Evolutionary conservation across 2,797 vertebrate species (phyloP).

Genomic region (Chiroxiphia lanceolata): DNA sequence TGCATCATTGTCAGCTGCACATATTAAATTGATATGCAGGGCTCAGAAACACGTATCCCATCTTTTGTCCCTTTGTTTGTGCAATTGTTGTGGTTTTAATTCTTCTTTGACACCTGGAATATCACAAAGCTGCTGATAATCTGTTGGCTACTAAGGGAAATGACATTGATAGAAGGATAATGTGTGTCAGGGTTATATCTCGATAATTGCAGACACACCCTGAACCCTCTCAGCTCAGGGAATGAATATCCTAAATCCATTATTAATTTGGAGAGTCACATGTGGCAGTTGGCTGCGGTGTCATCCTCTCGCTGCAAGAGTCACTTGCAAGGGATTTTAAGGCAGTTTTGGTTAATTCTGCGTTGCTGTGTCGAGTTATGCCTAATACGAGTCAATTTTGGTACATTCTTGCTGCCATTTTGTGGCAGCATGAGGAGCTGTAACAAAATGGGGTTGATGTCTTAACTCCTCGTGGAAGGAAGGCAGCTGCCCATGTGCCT

Average conservation of each 20-base stretch:
- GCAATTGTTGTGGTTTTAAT: conserved; percentile 63
- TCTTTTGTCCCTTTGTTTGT: conserved; percentile 67
- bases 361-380: background rate
- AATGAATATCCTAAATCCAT: conserved; percentile 45
- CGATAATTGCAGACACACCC: conserved; percentile 62
- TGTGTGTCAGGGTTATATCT: conserved; percentile 52
- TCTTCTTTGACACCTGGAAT: conserved; percentile 73
- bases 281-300: background rate
- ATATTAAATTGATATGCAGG: conserved; percentile 70
- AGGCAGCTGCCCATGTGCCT: background rate
- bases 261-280: conserved; percentile 42
- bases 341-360: background rate
- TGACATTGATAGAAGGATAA: conserved; percentile 64
- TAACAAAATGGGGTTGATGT: conserved; percentile 14
- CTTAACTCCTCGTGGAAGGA: background rate
- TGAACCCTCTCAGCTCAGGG: conserved; percentile 14
- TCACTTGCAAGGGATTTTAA: conserved; percentile 7
- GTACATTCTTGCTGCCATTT: conserved; percentile 24
- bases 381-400: background rate
- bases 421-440: background rate
- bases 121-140: conserved; percentile 70
- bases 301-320: background rate
- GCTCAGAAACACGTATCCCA: conserved; percentile 59
- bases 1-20: conserved; percentile 67
- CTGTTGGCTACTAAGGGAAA: conserved; percentile 59